These are phyloP conservation scores for Micromussa lordhowensis DNA, from an alignment of 92 coral and sea anemone species.

Conservation along the genomic window DNA sequence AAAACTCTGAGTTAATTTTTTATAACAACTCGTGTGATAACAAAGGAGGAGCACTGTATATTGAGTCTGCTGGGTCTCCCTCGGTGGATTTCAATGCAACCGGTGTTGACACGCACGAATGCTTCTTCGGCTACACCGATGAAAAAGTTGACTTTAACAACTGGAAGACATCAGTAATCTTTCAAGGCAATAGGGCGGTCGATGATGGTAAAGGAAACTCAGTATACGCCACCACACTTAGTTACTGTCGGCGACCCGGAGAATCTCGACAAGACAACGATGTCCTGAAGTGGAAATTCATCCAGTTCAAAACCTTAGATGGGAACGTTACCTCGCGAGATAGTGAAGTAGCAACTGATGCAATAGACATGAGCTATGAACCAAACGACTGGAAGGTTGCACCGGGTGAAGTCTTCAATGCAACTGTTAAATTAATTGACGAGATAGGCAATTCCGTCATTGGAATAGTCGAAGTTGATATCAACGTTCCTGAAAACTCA, in stretches of 20 bases:
- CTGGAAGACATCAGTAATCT: constrained; percentile 75
- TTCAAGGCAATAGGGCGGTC: constrained; percentile 71
- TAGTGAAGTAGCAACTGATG: constrained; percentile 76
- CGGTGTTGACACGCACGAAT: constrained; percentile 66
- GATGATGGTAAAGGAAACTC: constrained; percentile 67
- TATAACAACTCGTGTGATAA: constrained; percentile 60
- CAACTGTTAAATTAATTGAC: constrained; percentile 74
- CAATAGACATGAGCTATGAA: constrained; percentile 64
- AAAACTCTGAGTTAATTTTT: constrained; percentile 67
- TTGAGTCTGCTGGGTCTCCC: constrained; percentile 87
- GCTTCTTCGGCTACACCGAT: constrained; percentile 76
- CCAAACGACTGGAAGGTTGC: constrained; percentile 82
- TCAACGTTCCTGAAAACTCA: constrained; percentile 10
- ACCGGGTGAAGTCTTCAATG: constrained; percentile 79
- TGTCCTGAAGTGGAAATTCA: constrained; percentile 77
- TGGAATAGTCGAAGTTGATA: constrained; percentile 78
- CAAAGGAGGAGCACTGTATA: constrained; percentile 92
- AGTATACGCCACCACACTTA: constrained; percentile 86
- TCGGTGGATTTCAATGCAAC: constrained; percentile 80
- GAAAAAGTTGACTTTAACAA: constrained; percentile 37
- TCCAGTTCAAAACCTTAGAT: constrained; percentile 50
- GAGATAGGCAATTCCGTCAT: constrained; percentile 77
- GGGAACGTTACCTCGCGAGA: constrained; percentile 51
- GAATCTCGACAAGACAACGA: constrained; percentile 67
- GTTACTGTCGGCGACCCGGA: constrained; percentile 77